phyloP scores from a whole-genome alignment of 2,797 vertebrate genomes.

The Cynodonichthys magdalenae region DNA sequence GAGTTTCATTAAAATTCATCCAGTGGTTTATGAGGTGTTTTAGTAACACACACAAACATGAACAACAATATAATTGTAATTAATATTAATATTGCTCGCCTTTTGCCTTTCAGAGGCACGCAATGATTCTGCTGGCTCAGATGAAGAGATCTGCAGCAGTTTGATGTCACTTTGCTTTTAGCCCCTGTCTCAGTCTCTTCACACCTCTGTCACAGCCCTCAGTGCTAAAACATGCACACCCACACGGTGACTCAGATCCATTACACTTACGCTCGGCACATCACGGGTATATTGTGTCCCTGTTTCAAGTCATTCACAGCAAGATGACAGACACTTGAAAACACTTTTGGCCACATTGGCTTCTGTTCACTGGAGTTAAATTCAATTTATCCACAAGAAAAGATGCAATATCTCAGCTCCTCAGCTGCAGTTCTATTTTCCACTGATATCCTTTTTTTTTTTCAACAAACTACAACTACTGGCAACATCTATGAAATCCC shows the following conservation, averaged over 20 bases:
- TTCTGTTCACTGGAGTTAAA: slow-evolving; percentile 16
- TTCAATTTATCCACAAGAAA: neutral
- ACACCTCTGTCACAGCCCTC: slow-evolving; percentile 66
- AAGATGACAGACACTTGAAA: slow-evolving; percentile 28
- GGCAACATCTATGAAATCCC: too few species aligned
- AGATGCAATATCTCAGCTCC: slow-evolving; percentile 14
- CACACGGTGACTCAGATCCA: slow-evolving; percentile 70
- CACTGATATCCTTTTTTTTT: neutral
- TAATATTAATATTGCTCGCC: too few species aligned
- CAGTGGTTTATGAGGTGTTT: too few species aligned
- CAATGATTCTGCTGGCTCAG: neutral
- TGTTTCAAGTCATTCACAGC: slow-evolving; percentile 57
- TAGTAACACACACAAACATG: too few species aligned
- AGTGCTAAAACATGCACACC: slow-evolving; percentile 74
- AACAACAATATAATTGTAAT: too few species aligned
- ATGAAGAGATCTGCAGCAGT: slow-evolving; percentile 1
- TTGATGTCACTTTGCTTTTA: slow-evolving; percentile 54
- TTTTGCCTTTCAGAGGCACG: too few species aligned
- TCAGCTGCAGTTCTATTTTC: neutral
- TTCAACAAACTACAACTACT: neutral
- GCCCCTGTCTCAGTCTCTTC: slow-evolving; percentile 59
- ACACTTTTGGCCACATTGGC: slow-evolving; percentile 20
- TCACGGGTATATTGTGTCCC: slow-evolving; percentile 73
- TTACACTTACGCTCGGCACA: slow-evolving; percentile 63
- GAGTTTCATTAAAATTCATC: too few species aligned